Base-by-base conservation (phyloP, 1,140 invertebrate species). In the Macrobrachium rosenbergii region DNA sequence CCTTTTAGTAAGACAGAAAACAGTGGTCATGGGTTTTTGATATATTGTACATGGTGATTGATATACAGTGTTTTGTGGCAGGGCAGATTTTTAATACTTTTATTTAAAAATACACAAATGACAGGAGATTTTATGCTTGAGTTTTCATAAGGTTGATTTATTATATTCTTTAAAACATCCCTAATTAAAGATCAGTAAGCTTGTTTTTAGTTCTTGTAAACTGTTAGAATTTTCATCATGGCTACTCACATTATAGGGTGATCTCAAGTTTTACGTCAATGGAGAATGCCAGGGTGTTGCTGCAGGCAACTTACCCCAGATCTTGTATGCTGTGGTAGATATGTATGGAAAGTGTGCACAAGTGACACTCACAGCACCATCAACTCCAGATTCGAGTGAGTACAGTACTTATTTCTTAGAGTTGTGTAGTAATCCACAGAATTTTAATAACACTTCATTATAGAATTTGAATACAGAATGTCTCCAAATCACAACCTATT, bases 331-430 rank as follows among this genome's bases (percentile, higher is more conserved):
- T 12, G 94, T 99, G 17, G 94, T 98, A 43, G 97, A 98, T 92
- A 93, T 99, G 91, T 98, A 98, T 92, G 97, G 97, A 3, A 97
- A 98, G 92, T 98, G 97, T 93, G 95, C 96, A 11, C 97, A 98
- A 93, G 95, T 98, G 14, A 95, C 93, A 11, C 90, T 93, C 17
- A 89, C 88, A 0, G 84, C 83, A 17, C 88, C 88, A 7, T 64
- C 87, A 62, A 88, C 87, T 8, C 87, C 86, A 59, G 86, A 88
- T 62, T 88, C 86, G 19, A 88, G 86, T 88, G 60, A 88, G 79
- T 76, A n/a, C 17, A 21, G 23, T 12, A 11, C 10, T 58, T 76
- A 28, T 75, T 43, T n/a, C 23, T 58, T 37, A n/a, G n/a, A 5
- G 45, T 52, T 8, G 17, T 59, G n/a, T 23, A 12, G 0, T 69